phyloP scores from a whole-genome alignment of 35 echinoderm and acorn worm species.

The Strongylocentrotus purpuratus region DNA sequence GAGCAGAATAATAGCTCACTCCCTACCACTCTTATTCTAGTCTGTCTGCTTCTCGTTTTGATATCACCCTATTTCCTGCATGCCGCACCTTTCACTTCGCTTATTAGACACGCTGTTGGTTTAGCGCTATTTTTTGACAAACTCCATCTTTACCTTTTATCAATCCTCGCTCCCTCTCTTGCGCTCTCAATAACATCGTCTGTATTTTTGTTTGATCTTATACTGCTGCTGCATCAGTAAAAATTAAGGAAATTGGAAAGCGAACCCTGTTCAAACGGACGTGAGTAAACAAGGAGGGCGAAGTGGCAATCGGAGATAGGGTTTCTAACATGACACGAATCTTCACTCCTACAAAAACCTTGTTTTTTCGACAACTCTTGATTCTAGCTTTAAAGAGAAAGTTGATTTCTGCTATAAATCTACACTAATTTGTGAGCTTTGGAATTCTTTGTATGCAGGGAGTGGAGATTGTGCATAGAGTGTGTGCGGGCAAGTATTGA shows the following conservation, averaged over 20 bases:
- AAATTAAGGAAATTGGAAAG: slow-evolving; percentile 30
- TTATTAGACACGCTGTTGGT: not conserved
- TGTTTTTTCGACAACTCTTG: not conserved
- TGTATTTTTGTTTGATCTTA: slow-evolving; percentile 36
- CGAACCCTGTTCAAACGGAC: slow-evolving; percentile 13
- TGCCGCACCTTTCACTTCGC: not conserved
- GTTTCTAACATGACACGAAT: slow-evolving; percentile 33
- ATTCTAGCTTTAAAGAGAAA: not conserved
- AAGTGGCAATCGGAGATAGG: slow-evolving; percentile 23
- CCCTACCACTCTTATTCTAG: not conserved
- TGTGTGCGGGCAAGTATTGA: no score
- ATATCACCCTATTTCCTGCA: not conserved
- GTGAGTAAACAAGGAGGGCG: slow-evolving; percentile 31
- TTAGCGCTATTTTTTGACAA: slow-evolving; percentile 28
- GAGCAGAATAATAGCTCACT: no score
- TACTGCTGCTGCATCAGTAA: slow-evolving; percentile 2
- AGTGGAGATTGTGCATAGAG: no score
- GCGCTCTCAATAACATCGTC: not conserved
- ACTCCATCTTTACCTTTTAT: not conserved
- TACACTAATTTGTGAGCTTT: no score
- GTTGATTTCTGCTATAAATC: not conserved
- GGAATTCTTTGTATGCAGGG: no score
- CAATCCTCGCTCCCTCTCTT: not conserved
- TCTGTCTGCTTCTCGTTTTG: not conserved
- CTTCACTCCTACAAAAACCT: not conserved